A percentile compares a stretch with the other conserved stretches of the same genome.
These are phyloP conservation scores for Karalla daura DNA, from an alignment of 2,797 vertebrate species.

Conservation along the genomic window DNA sequence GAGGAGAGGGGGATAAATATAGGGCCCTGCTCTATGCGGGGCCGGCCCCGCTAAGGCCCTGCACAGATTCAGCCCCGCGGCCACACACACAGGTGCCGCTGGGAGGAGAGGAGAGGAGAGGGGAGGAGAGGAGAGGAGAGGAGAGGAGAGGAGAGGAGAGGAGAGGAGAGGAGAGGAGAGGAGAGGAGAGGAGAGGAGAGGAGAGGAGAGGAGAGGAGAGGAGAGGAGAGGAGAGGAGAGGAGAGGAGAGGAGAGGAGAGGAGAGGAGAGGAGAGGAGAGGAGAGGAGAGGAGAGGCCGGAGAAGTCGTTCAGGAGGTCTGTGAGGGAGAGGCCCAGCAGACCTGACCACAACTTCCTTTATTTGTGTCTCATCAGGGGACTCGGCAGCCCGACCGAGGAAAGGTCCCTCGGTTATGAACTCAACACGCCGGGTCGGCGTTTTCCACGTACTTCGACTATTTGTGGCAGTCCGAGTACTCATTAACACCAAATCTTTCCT, in stretches of 20 bases:
- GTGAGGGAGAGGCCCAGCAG: not conserved
- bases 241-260: slow-evolving; percentile 11
- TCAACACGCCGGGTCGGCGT: too few relatives aligned
- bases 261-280: not conserved
- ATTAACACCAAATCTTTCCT: too few relatives aligned
- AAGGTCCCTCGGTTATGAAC: too few relatives aligned
- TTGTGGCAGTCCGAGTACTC: too few relatives aligned
- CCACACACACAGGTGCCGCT: too few relatives aligned
- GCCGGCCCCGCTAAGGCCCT: slow-evolving; percentile 67
- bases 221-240: not conserved
- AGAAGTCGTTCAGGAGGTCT: not conserved
- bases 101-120: not conserved
- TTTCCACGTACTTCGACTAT: too few relatives aligned
- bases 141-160: too few relatives aligned
- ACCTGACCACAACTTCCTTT: not conserved
- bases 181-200: slow-evolving; percentile 11
- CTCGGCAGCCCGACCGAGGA: not conserved
- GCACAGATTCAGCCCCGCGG: slow-evolving; percentile 38
- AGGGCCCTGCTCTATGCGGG: slow-evolving; percentile 70
- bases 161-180: not conserved
- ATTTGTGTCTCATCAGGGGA: not conserved
- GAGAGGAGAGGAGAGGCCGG: slow-evolving; percentile 12
- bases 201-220: slow-evolving; percentile 1
- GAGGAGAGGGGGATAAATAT: slow-evolving; percentile 84
- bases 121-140: too few relatives aligned